Evolutionary conservation across 2,113 vertebrate species (phyloP).

Genomic region (Dicentrarchus labrax): DNA sequence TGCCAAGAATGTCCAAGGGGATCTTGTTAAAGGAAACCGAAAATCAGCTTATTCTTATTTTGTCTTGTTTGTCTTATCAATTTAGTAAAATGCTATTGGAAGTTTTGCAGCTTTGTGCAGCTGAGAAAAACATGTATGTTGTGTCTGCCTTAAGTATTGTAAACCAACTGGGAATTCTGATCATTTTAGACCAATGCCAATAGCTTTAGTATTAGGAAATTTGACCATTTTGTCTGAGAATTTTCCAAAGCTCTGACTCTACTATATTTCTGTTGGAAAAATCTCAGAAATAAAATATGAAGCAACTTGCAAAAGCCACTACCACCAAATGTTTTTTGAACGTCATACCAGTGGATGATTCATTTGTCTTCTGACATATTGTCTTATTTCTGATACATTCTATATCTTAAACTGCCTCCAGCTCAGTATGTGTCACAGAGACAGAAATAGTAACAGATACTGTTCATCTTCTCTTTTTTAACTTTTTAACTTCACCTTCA

Average conservation of each 20-base stretch:
- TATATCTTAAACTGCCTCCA: neutral
- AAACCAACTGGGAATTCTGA: neutral
- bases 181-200: neutral
- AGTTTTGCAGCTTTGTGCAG: neutral
- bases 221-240: neutral
- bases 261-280: neutral
- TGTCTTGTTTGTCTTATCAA: neutral
- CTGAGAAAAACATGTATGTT: neutral
- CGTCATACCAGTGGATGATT: neutral
- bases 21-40: slow-evolving; percentile 12
- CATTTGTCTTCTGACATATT: neutral
- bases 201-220: neutral
- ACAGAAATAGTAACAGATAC: neutral
- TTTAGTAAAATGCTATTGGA: neutral
- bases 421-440: neutral
- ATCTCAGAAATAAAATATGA: neutral
- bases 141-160: neutral
- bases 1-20: neutral
- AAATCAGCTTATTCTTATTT: neutral
- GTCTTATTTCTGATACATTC: neutral
- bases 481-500: neutral
- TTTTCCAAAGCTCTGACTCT: slow-evolving; percentile 1
- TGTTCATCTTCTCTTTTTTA: neutral
- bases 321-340: neutral
- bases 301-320: neutral